Evolutionary conservation across 2,888 invertebrate species (phyloP), one percentile per base, ranked within the genome.

Genomic region (Amphipoea oculea): DNA sequence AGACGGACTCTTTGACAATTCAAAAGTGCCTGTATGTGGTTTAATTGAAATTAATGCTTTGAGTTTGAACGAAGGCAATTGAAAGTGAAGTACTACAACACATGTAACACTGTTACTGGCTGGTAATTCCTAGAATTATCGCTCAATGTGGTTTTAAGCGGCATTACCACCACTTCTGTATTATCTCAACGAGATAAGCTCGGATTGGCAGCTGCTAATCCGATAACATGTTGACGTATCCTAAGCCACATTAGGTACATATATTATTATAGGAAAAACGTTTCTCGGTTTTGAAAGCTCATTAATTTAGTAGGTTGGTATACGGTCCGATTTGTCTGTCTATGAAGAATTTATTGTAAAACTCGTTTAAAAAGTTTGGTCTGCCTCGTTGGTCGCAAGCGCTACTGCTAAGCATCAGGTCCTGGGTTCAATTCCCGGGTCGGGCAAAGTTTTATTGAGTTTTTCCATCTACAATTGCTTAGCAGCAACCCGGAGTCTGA

Each of bases 161-260:
- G 83, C 9, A 76, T 86, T 69, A 82, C 51, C 65, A 82, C 40
- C 68, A 83, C 76, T 74, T 81, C 68, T 86, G 82, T 82, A 63
- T 82, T 86, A 86, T 83, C 83, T 76, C 68, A 76, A 86, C 51
- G 40, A 65, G 76, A 86, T 82, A 73, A 82, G 83, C 83, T 72
- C 40, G 72, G 83, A 76, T 86, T 83, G 86, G 77, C 72, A 85
- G 73, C 73, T 60, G 71, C 48, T 82, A 86, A 83, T 83, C 68
- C 60, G 86, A 83, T 82, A 82, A 81, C 73, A 85, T 82, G 86
- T 82, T 85, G 86, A 85, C 86, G 69, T 73, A 85, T 81, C 73
- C 51, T 85, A 65, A 81, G 72, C 63, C 45, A 70, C 62, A 68
- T 63, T 81, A 57, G 9, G 57, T 57, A 78, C 36, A 45, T 85